Conservation (phyloP, 1,140 invertebrate genomes). For the Belonocnema kinseyi region DNA sequence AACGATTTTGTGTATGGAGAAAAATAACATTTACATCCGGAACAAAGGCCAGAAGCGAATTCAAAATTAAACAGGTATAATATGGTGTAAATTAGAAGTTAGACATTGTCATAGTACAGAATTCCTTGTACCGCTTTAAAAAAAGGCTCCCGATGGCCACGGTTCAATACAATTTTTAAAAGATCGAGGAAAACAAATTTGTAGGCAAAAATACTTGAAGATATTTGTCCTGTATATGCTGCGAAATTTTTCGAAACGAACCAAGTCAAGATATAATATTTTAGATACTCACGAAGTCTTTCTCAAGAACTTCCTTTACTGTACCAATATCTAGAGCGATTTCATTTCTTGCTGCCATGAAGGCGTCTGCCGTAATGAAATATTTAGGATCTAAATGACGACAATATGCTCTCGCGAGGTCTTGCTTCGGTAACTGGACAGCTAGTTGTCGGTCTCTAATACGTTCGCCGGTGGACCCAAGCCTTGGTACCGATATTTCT, state of each 20-base stretch:
- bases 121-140: no score
- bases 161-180: no score
- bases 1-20: no score
- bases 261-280: conserved; percentile 34
- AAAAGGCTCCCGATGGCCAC: no score
- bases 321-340: conserved; percentile 95
- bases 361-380: conserved; percentile 87
- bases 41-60: no score
- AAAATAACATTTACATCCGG: no score
- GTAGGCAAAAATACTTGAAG: no score
- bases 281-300: conserved; percentile 72
- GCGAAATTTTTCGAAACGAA: not conserved
- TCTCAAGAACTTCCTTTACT: conserved; percentile 77
- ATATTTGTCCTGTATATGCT: no score
- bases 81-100: no score
- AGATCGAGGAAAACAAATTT: no score
- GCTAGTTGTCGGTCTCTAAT: conserved; percentile 89
- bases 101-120: no score
- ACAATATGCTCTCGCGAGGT: conserved; percentile 92
- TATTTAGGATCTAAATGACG: conserved; percentile 88
- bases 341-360: conserved; percentile 93
- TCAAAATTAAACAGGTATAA: no score
- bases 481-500: conserved; percentile 84
- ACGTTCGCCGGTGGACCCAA: conserved; percentile 86
- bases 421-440: conserved; percentile 94